phyloP scores from a whole-genome alignment of 2,113 vertebrate genomes.

The Microcebus jonahi region DNA sequence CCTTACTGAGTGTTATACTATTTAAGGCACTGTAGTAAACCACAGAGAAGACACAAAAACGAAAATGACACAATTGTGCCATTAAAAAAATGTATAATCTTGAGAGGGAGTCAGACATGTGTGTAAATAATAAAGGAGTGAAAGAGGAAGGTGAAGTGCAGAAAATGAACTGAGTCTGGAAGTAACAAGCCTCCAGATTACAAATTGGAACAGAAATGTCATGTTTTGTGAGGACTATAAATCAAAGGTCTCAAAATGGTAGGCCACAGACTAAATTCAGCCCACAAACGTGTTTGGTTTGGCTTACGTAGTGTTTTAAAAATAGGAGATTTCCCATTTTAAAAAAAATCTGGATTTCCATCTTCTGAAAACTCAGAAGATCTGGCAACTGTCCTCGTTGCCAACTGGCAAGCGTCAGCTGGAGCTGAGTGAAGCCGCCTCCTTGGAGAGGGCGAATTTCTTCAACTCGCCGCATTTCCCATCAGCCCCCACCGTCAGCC shows the following conservation, averaged over 20 bases:
- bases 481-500: neutral
- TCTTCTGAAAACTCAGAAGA: conserved; percentile 68
- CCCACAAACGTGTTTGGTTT: conserved; percentile 75
- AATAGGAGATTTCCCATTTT: conserved; percentile 74
- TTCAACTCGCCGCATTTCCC: neutral
- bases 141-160: neutral
- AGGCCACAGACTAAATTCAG: conserved; percentile 67
- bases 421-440: neutral
- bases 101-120: neutral
- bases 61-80: neutral
- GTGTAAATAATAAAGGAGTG: neutral
- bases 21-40: neutral
- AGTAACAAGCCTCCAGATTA: conserved; percentile 38
- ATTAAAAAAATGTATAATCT: neutral
- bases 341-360: conserved; percentile 68
- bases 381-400: conserved; percentile 54
- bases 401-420: conserved; percentile 53
- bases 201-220: conserved; percentile 70
- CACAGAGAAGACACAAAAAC: neutral
- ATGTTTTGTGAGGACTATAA: conserved; percentile 71
- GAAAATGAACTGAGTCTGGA: conserved; percentile 39
- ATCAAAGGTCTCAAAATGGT: conserved; percentile 71
- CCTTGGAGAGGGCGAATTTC: neutral
- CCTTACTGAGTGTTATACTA: neutral
- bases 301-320: conserved; percentile 72